These are phyloP conservation scores for Pseudomyrmex gracilis DNA, from an alignment of 1,140 invertebrate species.

Conservation along the genomic window DNA sequence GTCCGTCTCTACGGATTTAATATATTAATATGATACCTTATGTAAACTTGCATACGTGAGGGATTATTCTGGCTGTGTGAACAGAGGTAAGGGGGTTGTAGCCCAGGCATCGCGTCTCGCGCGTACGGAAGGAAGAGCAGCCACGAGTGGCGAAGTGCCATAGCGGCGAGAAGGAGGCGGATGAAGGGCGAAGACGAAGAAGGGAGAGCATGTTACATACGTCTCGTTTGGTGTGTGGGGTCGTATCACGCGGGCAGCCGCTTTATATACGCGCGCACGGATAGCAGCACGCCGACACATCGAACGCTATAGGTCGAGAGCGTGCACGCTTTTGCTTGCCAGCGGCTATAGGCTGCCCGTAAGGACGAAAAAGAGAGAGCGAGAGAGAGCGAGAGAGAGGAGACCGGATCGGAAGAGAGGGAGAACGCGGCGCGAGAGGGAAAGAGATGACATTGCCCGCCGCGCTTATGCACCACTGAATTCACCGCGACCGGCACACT, in stretches of 20 bases:
- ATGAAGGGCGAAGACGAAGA: slow-evolving; percentile 21
- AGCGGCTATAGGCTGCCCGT: slow-evolving; percentile 70
- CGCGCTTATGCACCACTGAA: slow-evolving; percentile 71
- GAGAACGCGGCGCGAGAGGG: slow-evolving; percentile 38
- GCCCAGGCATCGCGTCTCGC: slow-evolving; percentile 33
- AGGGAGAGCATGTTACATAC: slow-evolving; percentile 57
- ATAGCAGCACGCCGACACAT: slow-evolving; percentile 70
- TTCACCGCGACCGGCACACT: slow-evolving; percentile 75
- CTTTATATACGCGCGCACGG: slow-evolving; percentile 66
- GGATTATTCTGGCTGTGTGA: not conserved
- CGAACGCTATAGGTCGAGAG: slow-evolving; percentile 74
- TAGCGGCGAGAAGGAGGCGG: slow-evolving; percentile 4
- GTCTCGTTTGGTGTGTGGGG: slow-evolving; percentile 61
- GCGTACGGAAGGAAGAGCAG: slow-evolving; percentile 31
- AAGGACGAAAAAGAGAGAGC: slow-evolving; percentile 54
- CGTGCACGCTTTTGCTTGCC: slow-evolving; percentile 67
- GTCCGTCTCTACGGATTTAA: no score
- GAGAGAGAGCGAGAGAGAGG: slow-evolving; percentile 39
- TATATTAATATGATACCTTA: not conserved
- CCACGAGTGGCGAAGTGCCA: not conserved
- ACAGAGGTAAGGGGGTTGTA: slow-evolving; percentile 15
- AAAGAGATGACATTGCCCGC: slow-evolving; percentile 62
- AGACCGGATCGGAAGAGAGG: slow-evolving; percentile 38
- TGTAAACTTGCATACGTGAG: not conserved
- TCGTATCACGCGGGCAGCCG: slow-evolving; percentile 63